Evolutionary conservation across 2,113 vertebrate genomes (phyloP).

Genomic region (Embiotoca jacksoni): DNA sequence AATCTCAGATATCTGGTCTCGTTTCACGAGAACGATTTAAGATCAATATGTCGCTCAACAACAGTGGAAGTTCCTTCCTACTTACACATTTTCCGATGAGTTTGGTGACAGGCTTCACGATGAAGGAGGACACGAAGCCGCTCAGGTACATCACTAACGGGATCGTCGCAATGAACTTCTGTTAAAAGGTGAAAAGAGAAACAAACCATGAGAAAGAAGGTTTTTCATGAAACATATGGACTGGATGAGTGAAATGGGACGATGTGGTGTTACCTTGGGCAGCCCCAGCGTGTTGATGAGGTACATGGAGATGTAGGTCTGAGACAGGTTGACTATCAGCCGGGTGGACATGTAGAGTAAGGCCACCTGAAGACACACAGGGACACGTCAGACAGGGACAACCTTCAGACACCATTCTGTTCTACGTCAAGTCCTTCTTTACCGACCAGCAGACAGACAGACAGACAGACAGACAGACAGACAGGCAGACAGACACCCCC

Average conservation of each 20-base stretch:
- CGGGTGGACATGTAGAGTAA: conserved; percentile 95
- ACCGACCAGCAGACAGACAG: no score
- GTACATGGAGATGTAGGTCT: conserved; percentile 96
- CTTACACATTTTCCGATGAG: conserved; percentile 92
- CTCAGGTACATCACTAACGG: conserved; percentile 96
- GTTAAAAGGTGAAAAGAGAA: conserved; percentile 12
- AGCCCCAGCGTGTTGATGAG: conserved; percentile 92
- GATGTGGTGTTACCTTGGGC: conserved; percentile 86
- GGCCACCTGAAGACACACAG: conserved; percentile 86
- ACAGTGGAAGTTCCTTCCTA: neutral
- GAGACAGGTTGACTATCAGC: conserved; percentile 95
- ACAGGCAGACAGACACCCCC: no score
- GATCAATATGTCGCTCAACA: no score
- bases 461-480: no score
- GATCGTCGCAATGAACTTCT: conserved; percentile 95
- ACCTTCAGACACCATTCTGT: no score
- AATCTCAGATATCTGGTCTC: no score
- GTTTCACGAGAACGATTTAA: no score
- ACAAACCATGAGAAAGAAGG: neutral
- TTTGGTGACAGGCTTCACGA: conserved; percentile 94
- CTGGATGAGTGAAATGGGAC: rapidly evolving
- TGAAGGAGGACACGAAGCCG: conserved; percentile 92
- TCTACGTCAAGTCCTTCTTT: no score
- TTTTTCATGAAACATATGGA: neutral
- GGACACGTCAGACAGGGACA: neutral